These are phyloP conservation scores for Mastomys coucha DNA, from an alignment of 2,113 vertebrate species.

Conservation along the genomic window DNA sequence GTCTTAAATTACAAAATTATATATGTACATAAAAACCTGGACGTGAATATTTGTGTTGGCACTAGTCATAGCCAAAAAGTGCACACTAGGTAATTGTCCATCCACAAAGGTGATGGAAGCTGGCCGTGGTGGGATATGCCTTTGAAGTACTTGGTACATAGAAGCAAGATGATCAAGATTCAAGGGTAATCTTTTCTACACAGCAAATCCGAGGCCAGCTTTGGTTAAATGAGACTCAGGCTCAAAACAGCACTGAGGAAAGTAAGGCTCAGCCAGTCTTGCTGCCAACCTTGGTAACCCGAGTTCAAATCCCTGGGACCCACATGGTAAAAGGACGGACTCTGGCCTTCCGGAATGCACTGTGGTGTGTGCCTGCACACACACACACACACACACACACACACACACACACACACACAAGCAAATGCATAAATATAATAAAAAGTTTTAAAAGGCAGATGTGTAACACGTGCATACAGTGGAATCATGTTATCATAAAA, in stretches of 20 bases:
- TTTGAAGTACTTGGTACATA: neutral
- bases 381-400: neutral
- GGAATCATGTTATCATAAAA: neutral
- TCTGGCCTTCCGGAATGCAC: neutral
- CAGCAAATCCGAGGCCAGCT: neutral
- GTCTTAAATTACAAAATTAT: neutral
- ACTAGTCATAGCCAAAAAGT: neutral
- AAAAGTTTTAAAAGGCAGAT: neutral
- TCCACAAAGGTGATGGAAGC: neutral
- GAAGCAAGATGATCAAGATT: neutral
- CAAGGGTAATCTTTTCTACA: neutral
- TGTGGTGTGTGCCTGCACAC: neutral
- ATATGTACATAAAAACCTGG: neutral
- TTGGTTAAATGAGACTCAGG: neutral
- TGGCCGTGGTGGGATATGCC: neutral
- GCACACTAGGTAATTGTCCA: neutral
- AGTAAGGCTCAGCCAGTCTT: neutral
- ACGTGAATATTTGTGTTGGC: neutral
- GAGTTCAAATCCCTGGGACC: neutral
- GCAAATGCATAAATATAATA: too few relatives aligned
- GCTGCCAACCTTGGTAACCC: neutral
- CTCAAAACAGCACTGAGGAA: neutral
- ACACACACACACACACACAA: neutral
- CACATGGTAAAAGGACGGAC: neutral
- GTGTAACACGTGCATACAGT: neutral